Conservation (phyloP, 2,888 invertebrate genomes). For the Drosophila meridionalis region DNA sequence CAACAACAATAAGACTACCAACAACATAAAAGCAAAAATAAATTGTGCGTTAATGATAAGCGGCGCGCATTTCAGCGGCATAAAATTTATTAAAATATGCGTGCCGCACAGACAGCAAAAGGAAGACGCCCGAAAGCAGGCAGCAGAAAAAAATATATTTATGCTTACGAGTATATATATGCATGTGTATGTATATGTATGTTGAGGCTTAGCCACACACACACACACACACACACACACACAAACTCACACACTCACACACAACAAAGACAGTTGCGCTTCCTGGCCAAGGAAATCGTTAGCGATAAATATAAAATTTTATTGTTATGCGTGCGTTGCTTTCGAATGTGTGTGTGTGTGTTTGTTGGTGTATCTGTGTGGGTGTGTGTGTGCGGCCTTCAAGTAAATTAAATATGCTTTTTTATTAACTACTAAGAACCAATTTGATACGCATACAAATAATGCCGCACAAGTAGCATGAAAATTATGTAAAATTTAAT, state of each 20-base stretch:
- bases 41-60: slow-evolving; percentile 82
- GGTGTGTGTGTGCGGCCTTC: slow-evolving; percentile 40
- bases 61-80: slow-evolving; percentile 75
- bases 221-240: slow-evolving; percentile 8
- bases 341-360: slow-evolving; percentile 30
- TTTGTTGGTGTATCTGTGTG: slow-evolving; percentile 14
- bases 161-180: slow-evolving; percentile 54
- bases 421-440: slow-evolving; percentile 81
- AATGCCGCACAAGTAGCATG: slow-evolving; percentile 59
- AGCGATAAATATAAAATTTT: slow-evolving; percentile 82
- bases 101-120: slow-evolving; percentile 45
- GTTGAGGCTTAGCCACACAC: slow-evolving; percentile 42
- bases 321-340: slow-evolving; percentile 74
- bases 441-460: slow-evolving; percentile 80
- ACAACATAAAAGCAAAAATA: slow-evolving; percentile 78
- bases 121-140: slow-evolving; percentile 47
- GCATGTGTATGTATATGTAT: slow-evolving; percentile 23
- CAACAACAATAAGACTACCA: slow-evolving; percentile 34
- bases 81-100: slow-evolving; percentile 81
- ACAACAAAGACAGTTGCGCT: slow-evolving; percentile 36
- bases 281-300: slow-evolving; percentile 73
- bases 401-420: slow-evolving; percentile 81
- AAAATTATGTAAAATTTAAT: slow-evolving; percentile 75
- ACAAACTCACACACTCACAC: not conserved
- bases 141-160: slow-evolving; percentile 59